A percentile compares a stretch with the other conserved stretches of the same genome.
These are phyloP conservation scores for Smutsia gigantea DNA, from an alignment of 2,797 vertebrate species.

Conservation along the genomic window DNA sequence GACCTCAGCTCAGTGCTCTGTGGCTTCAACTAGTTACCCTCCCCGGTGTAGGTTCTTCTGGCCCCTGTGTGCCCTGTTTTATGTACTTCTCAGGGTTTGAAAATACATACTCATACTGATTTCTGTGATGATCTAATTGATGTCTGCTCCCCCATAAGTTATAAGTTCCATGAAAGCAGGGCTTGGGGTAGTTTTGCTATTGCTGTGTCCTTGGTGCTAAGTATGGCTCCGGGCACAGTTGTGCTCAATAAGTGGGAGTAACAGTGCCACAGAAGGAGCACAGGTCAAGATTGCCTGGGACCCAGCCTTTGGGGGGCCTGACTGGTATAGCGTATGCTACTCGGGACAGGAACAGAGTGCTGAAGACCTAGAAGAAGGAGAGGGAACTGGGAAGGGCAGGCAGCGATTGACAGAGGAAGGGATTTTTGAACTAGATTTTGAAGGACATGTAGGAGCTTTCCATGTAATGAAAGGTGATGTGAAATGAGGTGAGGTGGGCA, in stretches of 20 bases:
- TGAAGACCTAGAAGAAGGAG: background rate
- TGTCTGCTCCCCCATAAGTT: background rate
- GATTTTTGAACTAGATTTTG: slow-evolving; percentile 14
- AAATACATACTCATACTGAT: background rate
- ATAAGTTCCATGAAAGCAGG: background rate
- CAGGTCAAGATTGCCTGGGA: background rate
- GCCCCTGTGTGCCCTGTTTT: background rate
- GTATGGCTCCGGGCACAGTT: background rate
- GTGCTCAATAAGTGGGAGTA: background rate
- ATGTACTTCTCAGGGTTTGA: background rate
- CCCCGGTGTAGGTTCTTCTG: background rate
- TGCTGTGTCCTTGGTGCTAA: background rate
- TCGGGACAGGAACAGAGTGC: background rate
- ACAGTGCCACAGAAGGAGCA: background rate
- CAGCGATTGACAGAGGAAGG: background rate
- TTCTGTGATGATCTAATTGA: background rate
- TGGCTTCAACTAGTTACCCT: background rate
- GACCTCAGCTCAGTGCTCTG: background rate
- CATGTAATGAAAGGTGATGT: background rate
- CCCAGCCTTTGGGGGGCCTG: background rate
- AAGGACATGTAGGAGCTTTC: background rate
- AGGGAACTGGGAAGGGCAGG: background rate
- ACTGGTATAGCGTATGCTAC: background rate
- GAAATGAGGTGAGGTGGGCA: background rate
- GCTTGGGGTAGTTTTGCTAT: background rate